A percentile compares a stretch with the other conserved stretches of the same genome.
phyloP scores from a whole-genome alignment of 1,140 invertebrate species.

The Chironomus striatipennis region DNA sequence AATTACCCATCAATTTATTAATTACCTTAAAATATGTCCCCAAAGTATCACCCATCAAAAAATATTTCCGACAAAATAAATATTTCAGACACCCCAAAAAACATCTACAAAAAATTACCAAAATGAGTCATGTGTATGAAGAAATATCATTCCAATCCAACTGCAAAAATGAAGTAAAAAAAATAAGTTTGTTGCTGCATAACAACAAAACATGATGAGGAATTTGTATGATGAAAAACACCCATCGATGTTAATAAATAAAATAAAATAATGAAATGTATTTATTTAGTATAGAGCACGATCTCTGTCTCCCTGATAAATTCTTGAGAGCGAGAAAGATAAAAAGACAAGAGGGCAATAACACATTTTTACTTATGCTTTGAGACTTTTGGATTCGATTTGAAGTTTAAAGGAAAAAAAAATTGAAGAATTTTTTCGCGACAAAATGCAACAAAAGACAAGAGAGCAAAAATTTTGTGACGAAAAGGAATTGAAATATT shows the following conservation, averaged over 20 bases:
- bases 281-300: constrained; percentile 3
- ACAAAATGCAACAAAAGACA: background rate
- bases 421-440: background rate
- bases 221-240: constrained; percentile 20
- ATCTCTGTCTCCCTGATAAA: background rate
- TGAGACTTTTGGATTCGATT: background rate
- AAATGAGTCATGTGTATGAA: background rate
- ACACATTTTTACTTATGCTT: background rate
- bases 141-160: background rate
- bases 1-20: too few species aligned
- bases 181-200: background rate
- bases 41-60: too few species aligned
- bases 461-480: background rate
- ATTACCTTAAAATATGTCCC: too few species aligned
- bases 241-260: constrained; percentile 22
- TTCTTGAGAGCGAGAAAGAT: background rate
- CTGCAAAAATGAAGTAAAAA: background rate
- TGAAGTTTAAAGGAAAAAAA: background rate
- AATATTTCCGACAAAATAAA: too few species aligned
- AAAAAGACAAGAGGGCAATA: constrained; percentile 12
- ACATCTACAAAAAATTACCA: background rate
- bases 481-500: constrained; percentile 18
- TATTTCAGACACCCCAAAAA: too few species aligned
- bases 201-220: background rate
- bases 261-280: constrained; percentile 19